Percentiles rank a stretch among this genome's conserved stretches.
phyloP scores from a whole-genome alignment of 2,797 vertebrate genomes.

The Sebastes steindachneri region DNA sequence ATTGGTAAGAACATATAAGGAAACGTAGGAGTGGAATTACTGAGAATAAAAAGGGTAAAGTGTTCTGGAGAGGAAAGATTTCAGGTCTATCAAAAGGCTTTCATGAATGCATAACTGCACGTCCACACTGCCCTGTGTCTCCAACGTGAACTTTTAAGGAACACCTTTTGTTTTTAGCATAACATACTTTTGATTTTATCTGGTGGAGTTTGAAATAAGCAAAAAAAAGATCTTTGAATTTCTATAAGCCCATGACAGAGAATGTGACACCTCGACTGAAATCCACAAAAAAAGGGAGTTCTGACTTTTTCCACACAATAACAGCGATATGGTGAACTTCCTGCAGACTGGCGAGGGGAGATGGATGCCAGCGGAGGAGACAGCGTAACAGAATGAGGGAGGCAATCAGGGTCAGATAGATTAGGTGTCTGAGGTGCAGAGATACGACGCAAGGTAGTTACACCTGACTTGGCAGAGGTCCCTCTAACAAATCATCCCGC shows the following conservation, averaged over 20 bases:
- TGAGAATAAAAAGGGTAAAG: slow-evolving; percentile 38
- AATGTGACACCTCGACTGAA: neutral
- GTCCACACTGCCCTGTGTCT: neutral
- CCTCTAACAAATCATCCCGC: slow-evolving; percentile 55
- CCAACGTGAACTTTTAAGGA: neutral
- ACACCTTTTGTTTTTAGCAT: neutral
- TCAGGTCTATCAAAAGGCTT: slow-evolving; percentile 4
- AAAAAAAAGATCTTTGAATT: neutral
- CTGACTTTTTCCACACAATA: slow-evolving; percentile 28
- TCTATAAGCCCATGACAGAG: neutral
- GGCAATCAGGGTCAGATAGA: slow-evolving; percentile 60
- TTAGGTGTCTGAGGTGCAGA: slow-evolving; percentile 65
- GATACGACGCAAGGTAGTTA: slow-evolving; percentile 59
- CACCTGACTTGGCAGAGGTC: slow-evolving; percentile 68
- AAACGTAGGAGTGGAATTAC: slow-evolving; percentile 65
- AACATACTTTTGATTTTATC: neutral
- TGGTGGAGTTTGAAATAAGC: neutral
- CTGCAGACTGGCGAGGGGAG: slow-evolving; percentile 15
- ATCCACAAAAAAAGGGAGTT: slow-evolving; percentile 9
- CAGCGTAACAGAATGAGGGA: slow-evolving; percentile 34
- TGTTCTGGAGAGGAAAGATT: neutral
- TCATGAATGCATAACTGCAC: neutral
- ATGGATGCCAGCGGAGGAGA: slow-evolving; percentile 38
- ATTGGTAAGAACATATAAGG: slow-evolving; percentile 25
- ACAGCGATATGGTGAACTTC: slow-evolving; percentile 14